These are phyloP conservation scores for Encarsia formosa DNA, from an alignment of 2,888 invertebrate genomes.

Conservation along the genomic window DNA sequence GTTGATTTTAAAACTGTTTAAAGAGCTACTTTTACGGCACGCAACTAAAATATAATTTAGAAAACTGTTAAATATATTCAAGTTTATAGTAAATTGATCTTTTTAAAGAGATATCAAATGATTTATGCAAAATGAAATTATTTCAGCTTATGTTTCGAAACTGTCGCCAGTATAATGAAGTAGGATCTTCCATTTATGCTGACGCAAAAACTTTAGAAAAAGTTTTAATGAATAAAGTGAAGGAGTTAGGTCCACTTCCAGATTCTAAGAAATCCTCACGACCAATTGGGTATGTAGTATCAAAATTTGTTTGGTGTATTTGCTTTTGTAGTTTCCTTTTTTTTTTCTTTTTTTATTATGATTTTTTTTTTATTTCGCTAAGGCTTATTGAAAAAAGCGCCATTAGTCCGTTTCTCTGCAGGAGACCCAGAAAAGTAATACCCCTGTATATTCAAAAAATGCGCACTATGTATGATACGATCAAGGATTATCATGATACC, in stretches of 20 bases:
- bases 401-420: slow-evolving; percentile 29
- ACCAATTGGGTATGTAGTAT: slow-evolving; percentile 51
- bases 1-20: no score
- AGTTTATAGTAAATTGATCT: no score
- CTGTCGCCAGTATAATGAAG: slow-evolving; percentile 95
- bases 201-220: slow-evolving; percentile 88
- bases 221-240: slow-evolving; percentile 76
- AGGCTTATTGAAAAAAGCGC: slow-evolving; percentile 15
- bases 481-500: slow-evolving; percentile 82
- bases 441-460: slow-evolving; percentile 66
- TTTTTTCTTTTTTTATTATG: slow-evolving; percentile 6
- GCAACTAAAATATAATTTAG: not conserved
- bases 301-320: slow-evolving; percentile 1
- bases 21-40: no score
- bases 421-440: slow-evolving; percentile 47
- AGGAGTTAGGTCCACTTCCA: slow-evolving; percentile 64
- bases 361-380: slow-evolving; percentile 10
- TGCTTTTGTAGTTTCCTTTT: slow-evolving; percentile 14
- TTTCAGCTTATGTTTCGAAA: slow-evolving; percentile 94
- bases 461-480: slow-evolving; percentile 80
- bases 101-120: no score
- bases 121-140: no score
- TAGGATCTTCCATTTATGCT: slow-evolving; percentile 90
- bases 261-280: slow-evolving; percentile 50
- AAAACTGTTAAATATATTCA: slow-evolving; percentile 11